A percentile compares a stretch with the other conserved stretches of the same genome.
Conservation (phyloP, 2,888 invertebrate species). For the Orchesella flavescens region DNA sequence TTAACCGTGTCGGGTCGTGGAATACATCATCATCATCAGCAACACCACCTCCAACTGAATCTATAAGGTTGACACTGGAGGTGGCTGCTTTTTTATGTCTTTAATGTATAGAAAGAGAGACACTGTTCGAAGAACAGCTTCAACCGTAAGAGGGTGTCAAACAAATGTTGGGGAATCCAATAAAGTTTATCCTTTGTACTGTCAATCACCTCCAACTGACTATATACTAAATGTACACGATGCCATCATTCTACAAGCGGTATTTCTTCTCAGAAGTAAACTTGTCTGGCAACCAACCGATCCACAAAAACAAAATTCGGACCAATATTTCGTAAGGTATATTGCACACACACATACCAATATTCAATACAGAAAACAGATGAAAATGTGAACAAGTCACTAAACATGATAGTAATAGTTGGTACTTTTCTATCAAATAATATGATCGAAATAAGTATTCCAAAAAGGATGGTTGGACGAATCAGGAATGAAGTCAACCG, state of each 20-base stretch:
- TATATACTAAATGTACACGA: conserved; percentile 11
- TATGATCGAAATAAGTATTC: conserved; percentile 1
- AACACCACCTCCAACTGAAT: conserved; percentile 18
- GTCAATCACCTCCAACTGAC: conserved; percentile 42
- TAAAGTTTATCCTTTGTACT: conserved; percentile 48
- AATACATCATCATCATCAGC: conserved; percentile 26
- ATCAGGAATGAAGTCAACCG: conserved; percentile 9
- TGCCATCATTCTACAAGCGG: neutral
- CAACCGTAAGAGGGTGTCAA: conserved; percentile 52
- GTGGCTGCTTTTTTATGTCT: too few species aligned
- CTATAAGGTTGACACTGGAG: neutral
- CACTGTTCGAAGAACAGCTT: conserved; percentile 28
- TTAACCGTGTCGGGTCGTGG: neutral
- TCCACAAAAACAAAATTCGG: neutral
- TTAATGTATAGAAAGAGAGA: neutral
- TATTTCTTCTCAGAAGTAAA: neutral
- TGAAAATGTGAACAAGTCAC: conserved; percentile 32
- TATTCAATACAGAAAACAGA: conserved; percentile 19
- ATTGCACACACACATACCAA: too few species aligned
- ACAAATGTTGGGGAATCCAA: conserved; percentile 51
- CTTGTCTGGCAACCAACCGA: conserved; percentile 1
- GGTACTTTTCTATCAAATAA: neutral
- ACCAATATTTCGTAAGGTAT: neutral
- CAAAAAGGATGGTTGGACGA: neutral
- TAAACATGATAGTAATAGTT: conserved; percentile 13